Conservation (phyloP, 2,797 vertebrate genomes). For the Oreochromis grahami region DNA sequence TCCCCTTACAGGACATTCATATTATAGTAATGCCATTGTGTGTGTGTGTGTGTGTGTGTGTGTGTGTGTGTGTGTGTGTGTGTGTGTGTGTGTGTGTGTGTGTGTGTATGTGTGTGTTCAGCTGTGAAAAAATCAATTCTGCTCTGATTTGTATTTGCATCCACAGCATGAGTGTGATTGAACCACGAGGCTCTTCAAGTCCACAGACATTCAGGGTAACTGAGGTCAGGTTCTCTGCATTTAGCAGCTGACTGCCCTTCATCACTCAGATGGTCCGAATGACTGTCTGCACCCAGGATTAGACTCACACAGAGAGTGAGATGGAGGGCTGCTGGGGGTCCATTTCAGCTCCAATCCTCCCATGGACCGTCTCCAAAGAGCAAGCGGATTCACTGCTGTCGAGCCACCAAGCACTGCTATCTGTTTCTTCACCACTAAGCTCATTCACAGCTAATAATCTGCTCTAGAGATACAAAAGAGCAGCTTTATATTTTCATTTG, state of each 20-base stretch:
- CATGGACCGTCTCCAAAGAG: neutral
- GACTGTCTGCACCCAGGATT: constrained; percentile 17
- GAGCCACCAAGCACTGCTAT: neutral
- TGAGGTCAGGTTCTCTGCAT: constrained; percentile 24
- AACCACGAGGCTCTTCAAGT: constrained; percentile 12
- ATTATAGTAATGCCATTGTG: neutral
- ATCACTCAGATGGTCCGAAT: constrained; percentile 21
- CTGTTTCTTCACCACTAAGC: neutral
- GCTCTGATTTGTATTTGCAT: neutral
- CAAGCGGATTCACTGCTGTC: neutral
- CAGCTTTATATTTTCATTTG: neutral
- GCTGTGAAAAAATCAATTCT: neutral
- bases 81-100: neutral
- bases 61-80: neutral
- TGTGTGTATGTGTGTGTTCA: neutral
- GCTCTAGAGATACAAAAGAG: neutral
- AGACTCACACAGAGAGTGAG: neutral
- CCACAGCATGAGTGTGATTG: neutral
- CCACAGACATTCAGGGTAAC: neutral
- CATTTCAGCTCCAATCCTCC: neutral
- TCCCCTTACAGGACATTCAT: constrained; percentile 2
- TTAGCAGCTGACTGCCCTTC: constrained; percentile 43
- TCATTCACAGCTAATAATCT: neutral
- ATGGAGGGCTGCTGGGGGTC: neutral
- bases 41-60: neutral